Base-by-base conservation (phyloP, 2,113 vertebrate genomes). In the Desmodus rotundus region DNA sequence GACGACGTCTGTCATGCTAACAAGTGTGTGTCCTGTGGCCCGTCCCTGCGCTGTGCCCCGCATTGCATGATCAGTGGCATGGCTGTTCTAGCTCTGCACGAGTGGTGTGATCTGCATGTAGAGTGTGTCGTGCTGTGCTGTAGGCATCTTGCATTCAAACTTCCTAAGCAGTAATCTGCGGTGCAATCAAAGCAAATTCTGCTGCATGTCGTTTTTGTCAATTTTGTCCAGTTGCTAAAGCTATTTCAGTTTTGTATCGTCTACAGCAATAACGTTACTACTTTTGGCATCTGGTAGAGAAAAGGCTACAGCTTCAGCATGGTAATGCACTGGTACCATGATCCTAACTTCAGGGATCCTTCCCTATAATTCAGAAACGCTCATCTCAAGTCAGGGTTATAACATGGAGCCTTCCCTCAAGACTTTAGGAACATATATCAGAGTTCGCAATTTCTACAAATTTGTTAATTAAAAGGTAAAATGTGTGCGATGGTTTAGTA, bases 51-150 rank as follows among this genome's bases (percentile, higher is more conserved):
- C 33, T 83, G 97, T 98, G 98, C 91, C 19, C 95, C 81, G 97
- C 93, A 83, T n/a, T 98, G 98, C 98, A 98, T 98, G 98, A 76
- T 92, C 58, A 70, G 38, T 96, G 94, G 95, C 7, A 28, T 47
- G n/a, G 90, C 95, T 43, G 10, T 94, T 74, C 88, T 63, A 28
- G 14, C 96, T 88, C 80, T 74, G 94, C 41, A 87, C 82, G 97
- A 4, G 61, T 31, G 65, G 80, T 84, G 43, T 83, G 36, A 38
- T 36, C 56, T 98, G 98, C 98, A 98, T 98, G 98, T 36, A 9
- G 50, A 83, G 74, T 87, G 97, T 96, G n/a, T 97, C 73, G 97
- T 70, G 70, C 36, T 45, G 22, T 87, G 78, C 54, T 90, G 2
- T 65, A 84, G 10, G 20, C 58, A 47, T 91, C 81, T 36, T 85